These are phyloP conservation scores for Sebastes ruberrimus DNA, from an alignment of 2,797 vertebrate genomes.

Conservation along the genomic window DNA sequence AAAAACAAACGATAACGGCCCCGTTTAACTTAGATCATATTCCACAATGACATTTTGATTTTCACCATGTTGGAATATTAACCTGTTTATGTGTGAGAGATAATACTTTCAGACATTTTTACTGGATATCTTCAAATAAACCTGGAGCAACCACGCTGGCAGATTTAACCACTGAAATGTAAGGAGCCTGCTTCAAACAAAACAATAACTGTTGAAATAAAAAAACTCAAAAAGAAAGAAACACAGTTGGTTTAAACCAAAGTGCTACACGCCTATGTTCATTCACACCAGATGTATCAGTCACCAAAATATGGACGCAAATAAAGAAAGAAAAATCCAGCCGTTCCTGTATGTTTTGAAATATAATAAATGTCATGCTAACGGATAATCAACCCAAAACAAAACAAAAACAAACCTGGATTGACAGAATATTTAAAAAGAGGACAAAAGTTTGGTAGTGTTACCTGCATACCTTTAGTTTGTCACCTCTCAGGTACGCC, in stretches of 20 bases:
- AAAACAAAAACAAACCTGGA: slow-evolving; percentile 14
- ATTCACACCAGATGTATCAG: slow-evolving; percentile 48
- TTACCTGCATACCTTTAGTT: slow-evolving; percentile 53
- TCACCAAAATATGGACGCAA: slow-evolving; percentile 51
- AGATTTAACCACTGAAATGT: slow-evolving; percentile 70
- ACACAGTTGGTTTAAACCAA: slow-evolving; percentile 47
- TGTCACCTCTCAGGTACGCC: slow-evolving; percentile 25
- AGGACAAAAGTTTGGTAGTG: slow-evolving; percentile 45
- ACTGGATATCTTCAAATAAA: slow-evolving; percentile 43
- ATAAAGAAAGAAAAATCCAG: slow-evolving; percentile 10
- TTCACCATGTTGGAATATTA: slow-evolving; percentile 39
- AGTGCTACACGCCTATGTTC: slow-evolving; percentile 53
- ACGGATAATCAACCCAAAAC: slow-evolving; percentile 35
- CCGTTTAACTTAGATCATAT: slow-evolving; percentile 49
- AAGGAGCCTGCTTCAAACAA: slow-evolving; percentile 39
- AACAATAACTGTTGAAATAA: background rate
- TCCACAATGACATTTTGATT: slow-evolving; percentile 44
- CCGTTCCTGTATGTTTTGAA: slow-evolving; percentile 51
- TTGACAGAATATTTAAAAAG: slow-evolving; percentile 20
- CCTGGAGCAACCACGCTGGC: slow-evolving; percentile 9
- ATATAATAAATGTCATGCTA: slow-evolving; percentile 48
- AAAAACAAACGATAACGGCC: slow-evolving; percentile 13
- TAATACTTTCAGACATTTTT: slow-evolving; percentile 57
- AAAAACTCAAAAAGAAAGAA: slow-evolving; percentile 17
- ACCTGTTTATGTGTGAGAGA: slow-evolving; percentile 25